Percentiles rank a stretch among this genome's conserved stretches.
Conservation (phyloP, 53 echinoderm and acorn worm species). For the Stichopus horrens region DNA sequence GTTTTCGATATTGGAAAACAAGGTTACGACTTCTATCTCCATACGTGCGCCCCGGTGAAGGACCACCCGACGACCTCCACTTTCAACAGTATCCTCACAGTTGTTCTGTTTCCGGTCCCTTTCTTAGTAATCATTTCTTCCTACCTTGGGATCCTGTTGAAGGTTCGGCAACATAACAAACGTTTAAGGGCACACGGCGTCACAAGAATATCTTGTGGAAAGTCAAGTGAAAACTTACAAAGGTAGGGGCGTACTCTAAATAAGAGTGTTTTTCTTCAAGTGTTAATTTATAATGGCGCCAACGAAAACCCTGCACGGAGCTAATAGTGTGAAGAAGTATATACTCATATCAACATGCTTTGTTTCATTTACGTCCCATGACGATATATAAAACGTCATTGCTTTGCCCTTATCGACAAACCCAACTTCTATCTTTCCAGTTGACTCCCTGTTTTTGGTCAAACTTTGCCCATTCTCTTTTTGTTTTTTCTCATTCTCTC, state of each 20-base stretch:
- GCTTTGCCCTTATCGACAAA: too few species aligned
- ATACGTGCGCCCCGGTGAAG: constrained; percentile 15
- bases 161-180: background rate
- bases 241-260: background rate
- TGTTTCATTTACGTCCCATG: too few species aligned
- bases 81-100: constrained; percentile 1
- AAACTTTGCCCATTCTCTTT: too few species aligned
- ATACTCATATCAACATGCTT: too few species aligned
- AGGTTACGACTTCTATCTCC: constrained; percentile 9
- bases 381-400: too few species aligned
- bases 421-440: too few species aligned
- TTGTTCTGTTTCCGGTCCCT: constrained; percentile 7
- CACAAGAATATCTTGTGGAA: background rate
- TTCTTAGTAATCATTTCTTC: background rate
- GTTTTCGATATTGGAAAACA: constrained; percentile 2
- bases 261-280: too few species aligned
- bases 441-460: too few species aligned
- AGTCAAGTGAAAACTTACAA: background rate
- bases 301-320: too few species aligned
- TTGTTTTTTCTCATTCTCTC: too few species aligned
- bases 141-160: constrained; percentile 23
- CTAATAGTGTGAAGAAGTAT: too few species aligned
- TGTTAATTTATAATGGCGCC: too few species aligned
- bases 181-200: background rate
- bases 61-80: background rate